Base-by-base conservation (phyloP, 2,113 vertebrate genomes). In the Syngnathus floridae region DNA sequence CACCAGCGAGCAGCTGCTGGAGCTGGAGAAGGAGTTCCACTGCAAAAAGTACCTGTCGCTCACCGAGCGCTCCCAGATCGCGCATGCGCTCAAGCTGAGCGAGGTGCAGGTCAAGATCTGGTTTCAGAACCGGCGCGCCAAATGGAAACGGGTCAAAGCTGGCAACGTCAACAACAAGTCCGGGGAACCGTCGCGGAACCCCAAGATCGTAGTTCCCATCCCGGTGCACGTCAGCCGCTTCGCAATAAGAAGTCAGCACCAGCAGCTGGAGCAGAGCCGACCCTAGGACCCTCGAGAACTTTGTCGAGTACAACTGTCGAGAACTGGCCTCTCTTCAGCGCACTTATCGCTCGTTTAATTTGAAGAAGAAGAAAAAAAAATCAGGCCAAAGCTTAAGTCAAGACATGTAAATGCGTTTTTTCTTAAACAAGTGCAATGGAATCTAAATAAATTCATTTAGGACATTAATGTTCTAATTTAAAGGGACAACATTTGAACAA, bases 81-180 rank as follows among this genome's bases (percentile, higher is more conserved):
- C 97, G 5, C 97, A 99, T 5, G 95, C 96, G 38, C 92, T 99
- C 76, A 97, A 98, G 73, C 93, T 98, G 80, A 98, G 96, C 88
- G 97, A 99, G 82, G 97, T 99, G 66, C 97, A 99, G 87, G 97
- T 99, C 71, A 99, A 99, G 88, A 99, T 99, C 90, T 99, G 97
- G 97, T 99, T 99, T 90, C 97, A 99, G 93, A 99, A 99, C 92
- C 89, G 97, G 35, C 85, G 97, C 38, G 97, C 97, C 43, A 99
- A 99, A 79, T 99, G 97, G 97, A 99, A 99, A 88, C 92, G 97
- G 31, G 96, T 99, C 68, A 99, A 99, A 63, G 97, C 97, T 0
- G 97, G 97, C 19, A 99, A 98, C 48, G 96, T 95, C 69, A 98
- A 95, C 88, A 96, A 95, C 89, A 98, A 98, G 84, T 95, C 94